phyloP scores from a whole-genome alignment of 2,797 vertebrate genomes.

The Lycodopsis pacificus region DNA sequence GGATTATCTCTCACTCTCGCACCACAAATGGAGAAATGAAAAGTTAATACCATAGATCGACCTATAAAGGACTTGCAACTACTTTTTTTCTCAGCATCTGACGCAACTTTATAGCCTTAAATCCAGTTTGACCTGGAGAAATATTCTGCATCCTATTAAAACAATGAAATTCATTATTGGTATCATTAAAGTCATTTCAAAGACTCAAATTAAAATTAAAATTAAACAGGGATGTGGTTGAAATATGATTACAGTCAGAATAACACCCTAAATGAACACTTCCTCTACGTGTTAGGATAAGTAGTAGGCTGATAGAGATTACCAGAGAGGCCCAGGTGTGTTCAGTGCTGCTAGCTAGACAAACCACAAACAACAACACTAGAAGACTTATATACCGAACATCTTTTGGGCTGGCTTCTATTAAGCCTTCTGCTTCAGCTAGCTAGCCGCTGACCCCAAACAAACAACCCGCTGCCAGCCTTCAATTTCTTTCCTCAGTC shows the following conservation, averaged over 20 bases:
- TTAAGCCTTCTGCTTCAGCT: not conserved
- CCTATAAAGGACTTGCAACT: not conserved
- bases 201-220: not conserved
- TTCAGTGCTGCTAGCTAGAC: not conserved
- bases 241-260: not conserved
- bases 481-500: not conserved
- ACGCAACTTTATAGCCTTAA: not conserved
- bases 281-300: not conserved
- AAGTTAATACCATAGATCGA: not conserved
- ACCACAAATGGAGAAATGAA: constrained; percentile 59
- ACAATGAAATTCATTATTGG: not conserved
- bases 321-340: not conserved
- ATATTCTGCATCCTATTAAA: not conserved
- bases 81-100: not conserved
- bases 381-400: not conserved
- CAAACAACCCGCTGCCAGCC: not conserved
- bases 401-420: not conserved
- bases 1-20: constrained; percentile 20
- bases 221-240: not conserved
- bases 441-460: not conserved
- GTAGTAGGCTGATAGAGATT: not conserved
- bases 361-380: not conserved
- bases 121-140: not conserved
- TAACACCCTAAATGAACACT: not conserved
- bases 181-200: not conserved